Evolutionary conservation across 2,888 invertebrate genomes (phyloP).

Genomic region (Drosophila seclusa): DNA sequence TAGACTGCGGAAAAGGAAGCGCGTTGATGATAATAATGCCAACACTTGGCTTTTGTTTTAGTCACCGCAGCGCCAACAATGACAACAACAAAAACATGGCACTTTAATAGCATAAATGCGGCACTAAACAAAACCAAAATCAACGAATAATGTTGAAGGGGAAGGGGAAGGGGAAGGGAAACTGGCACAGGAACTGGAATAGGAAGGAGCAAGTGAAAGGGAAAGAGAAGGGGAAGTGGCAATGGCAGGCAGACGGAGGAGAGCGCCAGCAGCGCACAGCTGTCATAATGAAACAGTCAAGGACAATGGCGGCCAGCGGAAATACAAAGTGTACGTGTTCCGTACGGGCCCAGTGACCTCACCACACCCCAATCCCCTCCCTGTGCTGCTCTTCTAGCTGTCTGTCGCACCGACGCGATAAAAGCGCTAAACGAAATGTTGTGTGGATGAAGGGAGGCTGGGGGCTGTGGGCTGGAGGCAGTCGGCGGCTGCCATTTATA

Average conservation of each 20-base stretch:
- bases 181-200: slow-evolving; percentile 16
- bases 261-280: slow-evolving; percentile 60
- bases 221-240: slow-evolving; percentile 12
- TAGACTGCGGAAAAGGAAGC: slow-evolving; percentile 72
- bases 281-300: slow-evolving; percentile 81
- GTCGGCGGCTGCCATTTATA: slow-evolving; percentile 67
- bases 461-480: no score
- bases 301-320: slow-evolving; percentile 76
- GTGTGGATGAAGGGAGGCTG: slow-evolving; percentile 45
- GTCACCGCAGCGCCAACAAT: slow-evolving; percentile 44
- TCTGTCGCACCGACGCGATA: slow-evolving; percentile 71
- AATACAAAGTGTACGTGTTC: slow-evolving; percentile 73
- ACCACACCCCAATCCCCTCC: not conserved
- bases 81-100: slow-evolving; percentile 69
- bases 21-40: slow-evolving; percentile 78
- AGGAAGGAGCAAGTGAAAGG: slow-evolving; percentile 13
- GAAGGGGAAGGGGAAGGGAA: slow-evolving; percentile 1
- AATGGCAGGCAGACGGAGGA: slow-evolving; percentile 11
- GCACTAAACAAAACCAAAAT: slow-evolving; percentile 80
- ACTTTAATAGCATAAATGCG: slow-evolving; percentile 80
- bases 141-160: slow-evolving; percentile 46
- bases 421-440: slow-evolving; percentile 76
- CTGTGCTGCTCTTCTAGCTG: slow-evolving; percentile 27
- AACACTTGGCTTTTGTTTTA: slow-evolving; percentile 79
- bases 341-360: slow-evolving; percentile 48